phyloP scores from a whole-genome alignment of 2,888 invertebrate genomes.

The Tipula vernalis region DNA sequence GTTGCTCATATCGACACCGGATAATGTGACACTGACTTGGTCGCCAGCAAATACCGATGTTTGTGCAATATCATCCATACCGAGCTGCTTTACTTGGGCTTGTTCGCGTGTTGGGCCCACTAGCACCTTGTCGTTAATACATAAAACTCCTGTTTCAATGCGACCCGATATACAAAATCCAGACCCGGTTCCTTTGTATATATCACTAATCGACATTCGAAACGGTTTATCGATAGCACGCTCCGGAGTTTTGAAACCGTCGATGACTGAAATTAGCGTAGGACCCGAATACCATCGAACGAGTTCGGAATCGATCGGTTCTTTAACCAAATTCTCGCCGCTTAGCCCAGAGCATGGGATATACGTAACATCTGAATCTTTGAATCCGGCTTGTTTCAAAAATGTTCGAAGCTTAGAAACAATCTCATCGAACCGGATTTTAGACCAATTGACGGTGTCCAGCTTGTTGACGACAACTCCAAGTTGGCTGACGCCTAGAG shows the following conservation, averaged over 20 bases:
- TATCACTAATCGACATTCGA: conserved; percentile 85
- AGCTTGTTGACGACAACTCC: conserved; percentile 95
- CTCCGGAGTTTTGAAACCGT: conserved; percentile 75
- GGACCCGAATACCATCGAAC: conserved; percentile 74
- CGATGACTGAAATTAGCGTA: conserved; percentile 75
- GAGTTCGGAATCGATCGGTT: conserved; percentile 49
- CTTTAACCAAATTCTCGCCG: conserved; percentile 77
- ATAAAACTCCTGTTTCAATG: conserved; percentile 82
- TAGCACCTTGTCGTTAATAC: conserved; percentile 73
- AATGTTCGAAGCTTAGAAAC: conserved; percentile 66
- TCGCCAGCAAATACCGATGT: conserved; percentile 87
- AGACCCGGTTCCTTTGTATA: conserved; percentile 86
- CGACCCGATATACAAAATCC: conserved; percentile 84
- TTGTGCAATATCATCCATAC: conserved; percentile 58
- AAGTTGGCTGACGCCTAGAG: conserved; percentile 80
- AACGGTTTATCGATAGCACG: conserved; percentile 80
- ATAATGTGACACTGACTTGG: conserved; percentile 69
- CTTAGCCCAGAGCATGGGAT: conserved; percentile 95
- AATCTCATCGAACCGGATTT: conserved; percentile 84
- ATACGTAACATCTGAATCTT: conserved; percentile 72
- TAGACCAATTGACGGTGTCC: conserved; percentile 90
- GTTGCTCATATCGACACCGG: conserved; percentile 67
- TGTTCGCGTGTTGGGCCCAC: conserved; percentile 75
- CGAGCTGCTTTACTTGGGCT: conserved; percentile 64
- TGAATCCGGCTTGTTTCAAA: conserved; percentile 83